Percentiles rank a stretch among this genome's conserved stretches.
These are phyloP conservation scores for Campylomormyrus numenius DNA, from an alignment of 2,113 vertebrate genomes.

Conservation along the genomic window DNA sequence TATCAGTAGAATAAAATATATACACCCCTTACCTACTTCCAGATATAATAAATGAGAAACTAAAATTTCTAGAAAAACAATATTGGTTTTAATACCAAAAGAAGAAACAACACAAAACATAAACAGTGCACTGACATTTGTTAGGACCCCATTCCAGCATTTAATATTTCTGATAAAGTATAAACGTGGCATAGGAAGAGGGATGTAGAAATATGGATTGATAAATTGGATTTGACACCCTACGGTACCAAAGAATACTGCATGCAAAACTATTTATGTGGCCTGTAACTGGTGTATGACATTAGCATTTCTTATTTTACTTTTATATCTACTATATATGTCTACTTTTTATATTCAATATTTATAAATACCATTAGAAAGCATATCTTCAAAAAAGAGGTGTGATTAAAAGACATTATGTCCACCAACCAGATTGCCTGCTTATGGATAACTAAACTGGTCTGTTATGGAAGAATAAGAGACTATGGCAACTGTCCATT, in stretches of 20 bases:
- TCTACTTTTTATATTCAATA: conserved; percentile 9
- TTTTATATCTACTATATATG: background rate
- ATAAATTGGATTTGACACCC: background rate
- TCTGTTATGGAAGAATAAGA: conserved; percentile 46
- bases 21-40: conserved; percentile 48
- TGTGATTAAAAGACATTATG: conserved; percentile 16
- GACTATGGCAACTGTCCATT: conserved; percentile 62
- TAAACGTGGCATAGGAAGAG: background rate
- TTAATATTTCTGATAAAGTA: background rate
- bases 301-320: background rate
- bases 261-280: background rate
- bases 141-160: background rate
- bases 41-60: conserved; percentile 27
- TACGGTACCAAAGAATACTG: background rate
- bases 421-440: conserved; percentile 26
- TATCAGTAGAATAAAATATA: background rate
- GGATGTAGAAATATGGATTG: background rate
- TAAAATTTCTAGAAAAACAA: background rate
- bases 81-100: background rate
- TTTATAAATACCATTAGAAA: conserved; percentile 30
- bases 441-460: conserved; percentile 40
- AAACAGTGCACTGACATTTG: background rate
- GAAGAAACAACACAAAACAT: background rate
- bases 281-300: background rate
- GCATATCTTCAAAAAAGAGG: conserved; percentile 16